phyloP scores from a whole-genome alignment of 2,797 vertebrate genomes.

The Sebastes matsubarae region DNA sequence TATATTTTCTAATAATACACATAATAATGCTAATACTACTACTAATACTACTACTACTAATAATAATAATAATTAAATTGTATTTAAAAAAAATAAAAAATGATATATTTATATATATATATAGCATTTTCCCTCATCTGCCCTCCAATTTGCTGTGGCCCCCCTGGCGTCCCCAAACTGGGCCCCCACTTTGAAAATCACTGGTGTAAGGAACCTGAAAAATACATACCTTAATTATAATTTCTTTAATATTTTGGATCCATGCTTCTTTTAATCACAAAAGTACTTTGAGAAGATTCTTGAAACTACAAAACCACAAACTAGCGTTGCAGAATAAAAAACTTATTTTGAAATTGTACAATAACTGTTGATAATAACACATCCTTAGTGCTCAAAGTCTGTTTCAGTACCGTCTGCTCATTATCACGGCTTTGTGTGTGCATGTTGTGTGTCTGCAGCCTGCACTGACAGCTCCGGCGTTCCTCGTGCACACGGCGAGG shows the following conservation, averaged over 20 bases:
- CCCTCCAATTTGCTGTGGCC: too few relatives aligned
- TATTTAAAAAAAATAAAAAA: too few relatives aligned
- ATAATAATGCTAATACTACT: too few relatives aligned
- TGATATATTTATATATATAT: too few relatives aligned
- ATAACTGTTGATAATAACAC: too few relatives aligned
- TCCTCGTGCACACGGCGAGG: constrained; percentile 89
- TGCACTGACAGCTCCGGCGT: constrained; percentile 91
- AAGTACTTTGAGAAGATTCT: neutral
- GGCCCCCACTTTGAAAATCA: too few relatives aligned
- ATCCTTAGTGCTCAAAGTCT: neutral
- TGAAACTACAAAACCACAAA: neutral
- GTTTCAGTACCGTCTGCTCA: neutral
- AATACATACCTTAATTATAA: neutral
- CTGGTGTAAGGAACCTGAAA: neutral
- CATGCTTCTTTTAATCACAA: neutral
- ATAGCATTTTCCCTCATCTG: too few relatives aligned
- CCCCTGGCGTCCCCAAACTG: too few relatives aligned
- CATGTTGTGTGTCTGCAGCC: constrained; percentile 74
- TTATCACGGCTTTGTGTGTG: neutral
- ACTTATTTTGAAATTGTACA: neutral
- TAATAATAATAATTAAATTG: too few relatives aligned
- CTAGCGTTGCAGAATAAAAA: neutral
- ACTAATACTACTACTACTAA: too few relatives aligned
- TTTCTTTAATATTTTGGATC: neutral
- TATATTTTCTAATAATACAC: too few relatives aligned